phyloP scores from a whole-genome alignment of 1,140 invertebrate genomes.

The Diprion similis region DNA sequence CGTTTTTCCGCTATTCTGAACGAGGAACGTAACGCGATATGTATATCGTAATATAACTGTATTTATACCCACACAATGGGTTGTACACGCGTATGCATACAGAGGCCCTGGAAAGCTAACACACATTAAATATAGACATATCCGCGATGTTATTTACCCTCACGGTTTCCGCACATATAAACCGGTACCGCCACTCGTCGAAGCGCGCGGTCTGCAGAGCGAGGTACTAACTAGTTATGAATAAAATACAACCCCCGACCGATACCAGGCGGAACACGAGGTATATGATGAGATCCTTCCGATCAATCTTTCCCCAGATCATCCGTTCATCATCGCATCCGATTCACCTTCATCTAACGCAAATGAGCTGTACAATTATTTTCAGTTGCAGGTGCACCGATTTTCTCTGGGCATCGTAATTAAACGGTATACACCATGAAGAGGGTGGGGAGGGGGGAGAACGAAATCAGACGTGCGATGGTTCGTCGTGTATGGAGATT shows the following conservation, averaged over 20 bases:
- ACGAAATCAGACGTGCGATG: no score
- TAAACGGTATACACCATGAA: no score
- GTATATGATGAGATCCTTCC: no score
- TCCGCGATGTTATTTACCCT: background rate
- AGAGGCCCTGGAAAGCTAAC: background rate
- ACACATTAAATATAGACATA: background rate
- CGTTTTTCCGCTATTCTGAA: conserved; percentile 4
- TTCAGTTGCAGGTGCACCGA: no score
- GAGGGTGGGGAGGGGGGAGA: no score
- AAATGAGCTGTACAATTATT: no score
- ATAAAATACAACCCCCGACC: background rate
- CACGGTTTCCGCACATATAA: background rate
- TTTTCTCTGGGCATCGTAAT: no score
- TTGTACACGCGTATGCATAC: background rate
- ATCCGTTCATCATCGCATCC: no score
- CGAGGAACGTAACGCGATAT: background rate
- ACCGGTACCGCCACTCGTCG: background rate
- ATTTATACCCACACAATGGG: background rate
- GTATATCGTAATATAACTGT: background rate
- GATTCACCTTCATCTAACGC: no score
- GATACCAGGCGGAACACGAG: background rate
- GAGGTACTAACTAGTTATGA: background rate
- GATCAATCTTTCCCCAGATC: no score
- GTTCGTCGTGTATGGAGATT: no score
- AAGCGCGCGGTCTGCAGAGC: background rate